These are phyloP conservation scores for Heterodera carotae DNA, from an alignment of 1,140 invertebrate species.

Conservation along the genomic window DNA sequence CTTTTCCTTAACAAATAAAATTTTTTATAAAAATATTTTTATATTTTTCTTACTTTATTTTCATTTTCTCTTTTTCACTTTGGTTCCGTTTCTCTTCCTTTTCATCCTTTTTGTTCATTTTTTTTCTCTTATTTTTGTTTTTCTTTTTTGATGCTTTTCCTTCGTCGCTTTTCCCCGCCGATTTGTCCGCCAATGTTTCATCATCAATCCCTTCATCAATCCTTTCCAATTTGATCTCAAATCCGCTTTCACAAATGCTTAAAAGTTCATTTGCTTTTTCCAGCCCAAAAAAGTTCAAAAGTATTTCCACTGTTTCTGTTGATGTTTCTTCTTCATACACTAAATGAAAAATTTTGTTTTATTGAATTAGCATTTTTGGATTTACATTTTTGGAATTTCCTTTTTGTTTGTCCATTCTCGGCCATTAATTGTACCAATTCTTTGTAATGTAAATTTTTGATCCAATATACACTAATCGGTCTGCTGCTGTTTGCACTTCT, in stretches of 20 bases:
- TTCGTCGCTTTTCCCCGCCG: not conserved
- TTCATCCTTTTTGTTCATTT: not conserved
- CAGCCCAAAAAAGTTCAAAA: not conserved
- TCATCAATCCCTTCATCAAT: not conserved
- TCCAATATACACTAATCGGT: not conserved
- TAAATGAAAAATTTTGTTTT: not conserved
- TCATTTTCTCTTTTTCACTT: no score
- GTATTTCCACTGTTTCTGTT: not conserved
- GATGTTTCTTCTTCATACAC: not conserved
- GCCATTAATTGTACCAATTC: not conserved
- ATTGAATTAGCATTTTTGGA: not conserved
- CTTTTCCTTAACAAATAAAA: not conserved
- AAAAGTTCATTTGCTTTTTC: not conserved
- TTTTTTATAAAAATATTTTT: not conserved
- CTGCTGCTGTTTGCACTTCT: no score
- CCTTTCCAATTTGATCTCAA: not conserved
- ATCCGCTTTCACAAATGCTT: not conserved
- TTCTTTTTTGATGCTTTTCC: not conserved
- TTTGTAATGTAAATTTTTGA: not conserved
- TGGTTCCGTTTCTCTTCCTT: not conserved
- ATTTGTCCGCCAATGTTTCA: not conserved
- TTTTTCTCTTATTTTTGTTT: not conserved
- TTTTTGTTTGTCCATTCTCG: not conserved
- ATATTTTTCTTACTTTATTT: no score
- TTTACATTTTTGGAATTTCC: not conserved